phyloP scores from a whole-genome alignment of 2,888 invertebrate species.

The Formica aserva region DNA sequence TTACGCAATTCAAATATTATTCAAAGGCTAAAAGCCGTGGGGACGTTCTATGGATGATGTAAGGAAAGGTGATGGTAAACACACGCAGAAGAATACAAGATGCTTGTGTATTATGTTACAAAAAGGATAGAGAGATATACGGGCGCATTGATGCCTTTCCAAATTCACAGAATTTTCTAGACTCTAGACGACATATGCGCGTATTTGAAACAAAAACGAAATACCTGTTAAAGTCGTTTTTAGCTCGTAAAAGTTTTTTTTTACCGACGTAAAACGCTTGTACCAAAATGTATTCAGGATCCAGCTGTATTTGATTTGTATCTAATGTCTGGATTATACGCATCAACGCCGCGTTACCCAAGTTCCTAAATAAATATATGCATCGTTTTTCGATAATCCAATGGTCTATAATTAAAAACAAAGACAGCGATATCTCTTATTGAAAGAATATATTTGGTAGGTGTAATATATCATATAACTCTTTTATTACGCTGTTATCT shows the following conservation, averaged over 20 bases:
- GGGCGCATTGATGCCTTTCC: conserved; percentile 51
- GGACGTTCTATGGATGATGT: conserved; percentile 78
- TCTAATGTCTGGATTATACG: conserved; percentile 83
- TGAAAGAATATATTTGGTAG: not conserved
- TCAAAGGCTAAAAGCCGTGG: conserved; percentile 85
- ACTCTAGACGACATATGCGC: not conserved
- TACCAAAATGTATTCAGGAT: conserved; percentile 65
- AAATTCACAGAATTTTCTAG: conserved; percentile 50
- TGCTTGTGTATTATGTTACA: conserved; percentile 76
- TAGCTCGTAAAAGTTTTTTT: not conserved
- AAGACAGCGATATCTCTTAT: conserved; percentile 5
- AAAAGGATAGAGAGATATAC: conserved; percentile 64
- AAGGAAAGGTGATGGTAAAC: conserved; percentile 73
- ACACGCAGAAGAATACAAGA: conserved; percentile 62
- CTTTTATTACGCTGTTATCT: not conserved
- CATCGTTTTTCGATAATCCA: conserved; percentile 36
- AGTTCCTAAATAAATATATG: conserved; percentile 70
- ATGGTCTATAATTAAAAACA: not conserved
- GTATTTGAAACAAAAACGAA: conserved; percentile 2
- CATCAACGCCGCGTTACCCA: conserved; percentile 75
- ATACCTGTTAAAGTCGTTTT: not conserved
- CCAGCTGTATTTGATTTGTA: conserved; percentile 82
- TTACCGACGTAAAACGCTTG: conserved; percentile 23
- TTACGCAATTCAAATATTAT: conserved; percentile 86
- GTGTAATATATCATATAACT: not conserved